These are phyloP conservation scores for Aphrophora alni DNA, from an alignment of 2,888 invertebrate genomes.

Conservation along the genomic window DNA sequence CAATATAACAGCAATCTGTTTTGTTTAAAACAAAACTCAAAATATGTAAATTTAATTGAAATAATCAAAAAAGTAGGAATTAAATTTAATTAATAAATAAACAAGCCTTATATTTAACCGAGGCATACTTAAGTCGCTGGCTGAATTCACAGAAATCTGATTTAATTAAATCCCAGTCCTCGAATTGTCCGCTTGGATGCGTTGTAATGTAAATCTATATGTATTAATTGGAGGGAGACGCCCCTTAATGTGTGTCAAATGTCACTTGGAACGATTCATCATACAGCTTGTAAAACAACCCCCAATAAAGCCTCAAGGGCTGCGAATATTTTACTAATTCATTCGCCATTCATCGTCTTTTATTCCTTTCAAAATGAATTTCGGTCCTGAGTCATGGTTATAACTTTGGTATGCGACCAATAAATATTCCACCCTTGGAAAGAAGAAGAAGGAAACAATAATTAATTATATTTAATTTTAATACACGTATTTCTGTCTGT, in stretches of 20 bases:
- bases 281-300: neutral
- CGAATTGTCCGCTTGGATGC: neutral
- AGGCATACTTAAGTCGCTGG: neutral
- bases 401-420: neutral
- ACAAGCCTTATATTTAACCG: neutral
- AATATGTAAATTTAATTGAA: neutral
- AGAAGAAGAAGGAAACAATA: too few relatives aligned
- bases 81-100: constrained; percentile 2
- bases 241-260: constrained; percentile 6
- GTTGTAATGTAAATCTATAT: neutral
- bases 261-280: constrained; percentile 2
- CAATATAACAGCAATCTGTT: too few relatives aligned
- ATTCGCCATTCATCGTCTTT: neutral
- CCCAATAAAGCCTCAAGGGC: constrained; percentile 3
- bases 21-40: neutral
- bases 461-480: too few relatives aligned
- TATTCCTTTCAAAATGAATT: neutral
- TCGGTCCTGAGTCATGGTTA: neutral
- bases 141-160: neutral
- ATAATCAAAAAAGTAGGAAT: neutral
- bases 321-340: neutral
- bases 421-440: neutral
- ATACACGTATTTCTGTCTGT: too few relatives aligned
- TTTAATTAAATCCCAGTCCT: neutral
- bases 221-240: neutral